These are phyloP conservation scores for Parnassius mnemosyne DNA, from an alignment of 2,888 invertebrate species.

Conservation along the genomic window DNA sequence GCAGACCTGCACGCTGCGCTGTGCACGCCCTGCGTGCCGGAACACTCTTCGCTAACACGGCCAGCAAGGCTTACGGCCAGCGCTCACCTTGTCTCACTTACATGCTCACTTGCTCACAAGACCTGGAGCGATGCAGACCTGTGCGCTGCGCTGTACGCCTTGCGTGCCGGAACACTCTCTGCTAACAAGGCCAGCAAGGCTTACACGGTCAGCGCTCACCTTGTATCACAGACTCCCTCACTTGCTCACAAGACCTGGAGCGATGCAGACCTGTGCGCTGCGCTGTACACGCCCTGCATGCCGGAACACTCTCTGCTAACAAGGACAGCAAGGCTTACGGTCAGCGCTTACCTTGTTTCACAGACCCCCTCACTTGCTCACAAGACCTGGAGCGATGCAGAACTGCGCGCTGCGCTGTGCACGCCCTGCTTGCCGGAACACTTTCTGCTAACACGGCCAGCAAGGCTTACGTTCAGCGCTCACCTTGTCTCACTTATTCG, in stretches of 20 bases:
- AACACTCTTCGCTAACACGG: slow-evolving; percentile 93
- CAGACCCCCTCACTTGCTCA: background rate
- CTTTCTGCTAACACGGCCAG: slow-evolving; percentile 95
- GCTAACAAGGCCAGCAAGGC: slow-evolving; percentile 96
- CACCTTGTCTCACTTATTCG: background rate
- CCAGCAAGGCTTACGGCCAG: slow-evolving; percentile 91
- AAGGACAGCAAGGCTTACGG: slow-evolving; percentile 95
- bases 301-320: slow-evolving; percentile 93
- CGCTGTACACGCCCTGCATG: slow-evolving; percentile 90
- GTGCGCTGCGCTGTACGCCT: slow-evolving; percentile 89
- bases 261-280: slow-evolving; percentile 89
- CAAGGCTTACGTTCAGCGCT: slow-evolving; percentile 86
- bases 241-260: slow-evolving; percentile 87
- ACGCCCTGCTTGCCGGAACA: slow-evolving; percentile 90
- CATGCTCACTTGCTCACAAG: slow-evolving; percentile 59
- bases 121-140: slow-evolving; percentile 93
- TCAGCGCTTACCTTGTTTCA: slow-evolving; percentile 34
- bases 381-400: slow-evolving; percentile 93
- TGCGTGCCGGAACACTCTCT: slow-evolving; percentile 91
- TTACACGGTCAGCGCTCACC: slow-evolving; percentile 80
- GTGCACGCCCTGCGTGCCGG: slow-evolving; percentile 90
- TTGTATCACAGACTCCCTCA: background rate
- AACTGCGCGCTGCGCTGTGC: slow-evolving; percentile 89
- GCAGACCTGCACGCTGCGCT: slow-evolving; percentile 90
- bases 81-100: background rate